phyloP scores from a whole-genome alignment of 1,140 invertebrate species.

The Achatina immaculata region DNA sequence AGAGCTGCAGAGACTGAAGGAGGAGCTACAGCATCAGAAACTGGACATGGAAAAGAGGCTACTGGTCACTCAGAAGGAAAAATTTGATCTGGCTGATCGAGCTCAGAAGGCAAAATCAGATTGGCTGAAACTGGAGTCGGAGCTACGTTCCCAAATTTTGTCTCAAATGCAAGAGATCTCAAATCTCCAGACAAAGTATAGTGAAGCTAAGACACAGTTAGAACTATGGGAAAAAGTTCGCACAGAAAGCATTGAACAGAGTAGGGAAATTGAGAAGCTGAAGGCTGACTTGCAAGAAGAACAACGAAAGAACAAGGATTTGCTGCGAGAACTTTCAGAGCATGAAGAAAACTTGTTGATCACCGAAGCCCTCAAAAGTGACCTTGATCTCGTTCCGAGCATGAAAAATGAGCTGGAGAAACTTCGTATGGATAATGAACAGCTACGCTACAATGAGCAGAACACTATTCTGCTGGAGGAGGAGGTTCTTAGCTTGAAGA shows the following conservation, averaged over 20 bases:
- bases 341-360: slow-evolving; percentile 33
- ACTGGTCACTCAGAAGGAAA: slow-evolving; percentile 17
- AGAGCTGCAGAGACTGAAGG: neutral
- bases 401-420: slow-evolving; percentile 37
- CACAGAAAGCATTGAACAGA: neutral
- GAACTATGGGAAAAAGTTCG: neutral
- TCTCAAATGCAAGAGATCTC: neutral
- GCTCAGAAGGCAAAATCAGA: slow-evolving; percentile 19
- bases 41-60: slow-evolving; percentile 17
- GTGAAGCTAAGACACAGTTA: slow-evolving; percentile 24
- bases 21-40: slow-evolving; percentile 10
- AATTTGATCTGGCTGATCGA: neutral
- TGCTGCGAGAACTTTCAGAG: neutral
- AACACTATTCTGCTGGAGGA: slow-evolving; percentile 33
- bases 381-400: slow-evolving; percentile 27
- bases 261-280: slow-evolving; percentile 9
- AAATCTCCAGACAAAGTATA: neutral
- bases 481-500: slow-evolving; percentile 34
- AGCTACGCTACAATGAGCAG: slow-evolving; percentile 34
- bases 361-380: slow-evolving; percentile 29
- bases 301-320: slow-evolving; percentile 2
- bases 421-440: slow-evolving; percentile 29
- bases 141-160: slow-evolving; percentile 9
- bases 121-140: neutral
- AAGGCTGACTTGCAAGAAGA: slow-evolving; percentile 12